Percentiles rank a stretch among this genome's conserved stretches.
Conservation (phyloP, 2,113 vertebrate genomes). For the Poecilia latipinna region DNA sequence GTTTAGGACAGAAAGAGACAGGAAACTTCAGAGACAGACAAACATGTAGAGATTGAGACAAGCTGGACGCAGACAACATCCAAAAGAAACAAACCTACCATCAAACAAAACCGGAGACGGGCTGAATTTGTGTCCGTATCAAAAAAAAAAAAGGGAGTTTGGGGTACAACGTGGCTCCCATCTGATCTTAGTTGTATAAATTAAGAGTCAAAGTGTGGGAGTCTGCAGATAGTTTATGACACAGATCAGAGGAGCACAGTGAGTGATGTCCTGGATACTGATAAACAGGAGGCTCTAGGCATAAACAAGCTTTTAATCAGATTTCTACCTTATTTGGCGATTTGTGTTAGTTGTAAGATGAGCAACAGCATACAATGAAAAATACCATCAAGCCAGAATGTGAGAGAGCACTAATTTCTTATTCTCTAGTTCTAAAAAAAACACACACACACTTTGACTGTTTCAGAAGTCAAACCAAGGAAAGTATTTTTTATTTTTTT, state of each 20-base stretch:
- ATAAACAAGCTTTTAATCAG: conserved; percentile 64
- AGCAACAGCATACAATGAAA: conserved; percentile 11
- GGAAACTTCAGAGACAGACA: conserved; percentile 60
- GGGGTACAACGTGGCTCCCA: conserved; percentile 31
- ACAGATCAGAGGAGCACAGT: conserved; percentile 43
- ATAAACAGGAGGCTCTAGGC: conserved; percentile 69
- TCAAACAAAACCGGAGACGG: conserved; percentile 38
- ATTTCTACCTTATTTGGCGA: conserved; percentile 76
- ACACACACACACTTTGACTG: not conserved
- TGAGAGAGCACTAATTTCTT: conserved; percentile 5
- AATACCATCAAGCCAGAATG: conserved; percentile 4
- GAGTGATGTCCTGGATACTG: conserved; percentile 51
- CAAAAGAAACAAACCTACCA: conserved; percentile 42
- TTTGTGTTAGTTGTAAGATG: conserved; percentile 33
- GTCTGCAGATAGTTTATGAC: conserved; percentile 54
- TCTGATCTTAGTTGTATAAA: conserved; percentile 45
- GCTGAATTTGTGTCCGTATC: conserved; percentile 10
- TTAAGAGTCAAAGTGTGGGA: conserved; percentile 49
- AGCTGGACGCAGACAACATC: conserved; percentile 42
- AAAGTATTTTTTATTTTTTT: not conserved
- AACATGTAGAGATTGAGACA: conserved; percentile 38
- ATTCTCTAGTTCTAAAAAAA: conserved; percentile 15
- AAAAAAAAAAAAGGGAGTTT: conserved; percentile 30
- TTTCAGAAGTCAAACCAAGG: conserved; percentile 3
- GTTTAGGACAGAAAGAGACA: conserved; percentile 49